Conservation (phyloP, 2,113 vertebrate species). For the Corythaeola cristata region DNA sequence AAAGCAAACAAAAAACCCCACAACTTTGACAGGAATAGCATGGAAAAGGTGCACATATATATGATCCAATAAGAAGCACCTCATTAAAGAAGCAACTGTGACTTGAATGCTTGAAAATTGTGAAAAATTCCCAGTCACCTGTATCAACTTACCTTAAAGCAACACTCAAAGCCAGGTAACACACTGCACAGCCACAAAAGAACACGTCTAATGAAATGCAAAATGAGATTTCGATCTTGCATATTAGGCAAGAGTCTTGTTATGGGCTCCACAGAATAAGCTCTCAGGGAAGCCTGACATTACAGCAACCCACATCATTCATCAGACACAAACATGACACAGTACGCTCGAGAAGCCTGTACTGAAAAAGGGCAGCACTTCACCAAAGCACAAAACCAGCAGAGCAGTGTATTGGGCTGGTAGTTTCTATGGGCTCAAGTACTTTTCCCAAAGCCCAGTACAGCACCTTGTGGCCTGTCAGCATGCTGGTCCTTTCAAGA, state of each 20-base stretch:
- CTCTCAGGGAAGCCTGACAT: not conserved
- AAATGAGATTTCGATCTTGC: not conserved
- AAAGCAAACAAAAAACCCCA: not conserved
- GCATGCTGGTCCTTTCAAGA: not conserved
- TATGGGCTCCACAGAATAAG: not conserved
- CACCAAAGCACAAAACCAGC: not conserved
- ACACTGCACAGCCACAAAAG: not conserved
- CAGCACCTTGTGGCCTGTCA: not conserved
- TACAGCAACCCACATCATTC: not conserved
- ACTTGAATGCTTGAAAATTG: not conserved
- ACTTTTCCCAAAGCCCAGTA: not conserved
- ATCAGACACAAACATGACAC: not conserved
- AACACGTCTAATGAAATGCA: not conserved
- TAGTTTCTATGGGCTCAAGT: not conserved
- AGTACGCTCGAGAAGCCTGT: not conserved
- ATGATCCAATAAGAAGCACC: rapidly evolving
- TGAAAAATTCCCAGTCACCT: not conserved
- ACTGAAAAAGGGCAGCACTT: not conserved
- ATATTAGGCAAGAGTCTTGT: not conserved
- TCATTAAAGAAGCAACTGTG: not conserved
- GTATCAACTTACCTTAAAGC: not conserved
- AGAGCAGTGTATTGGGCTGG: not conserved
- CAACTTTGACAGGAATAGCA: not conserved
- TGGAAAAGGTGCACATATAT: not conserved
- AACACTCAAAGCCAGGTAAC: not conserved